Conservation (phyloP, 2,888 invertebrate genomes). For the Ctena decussata region DNA sequence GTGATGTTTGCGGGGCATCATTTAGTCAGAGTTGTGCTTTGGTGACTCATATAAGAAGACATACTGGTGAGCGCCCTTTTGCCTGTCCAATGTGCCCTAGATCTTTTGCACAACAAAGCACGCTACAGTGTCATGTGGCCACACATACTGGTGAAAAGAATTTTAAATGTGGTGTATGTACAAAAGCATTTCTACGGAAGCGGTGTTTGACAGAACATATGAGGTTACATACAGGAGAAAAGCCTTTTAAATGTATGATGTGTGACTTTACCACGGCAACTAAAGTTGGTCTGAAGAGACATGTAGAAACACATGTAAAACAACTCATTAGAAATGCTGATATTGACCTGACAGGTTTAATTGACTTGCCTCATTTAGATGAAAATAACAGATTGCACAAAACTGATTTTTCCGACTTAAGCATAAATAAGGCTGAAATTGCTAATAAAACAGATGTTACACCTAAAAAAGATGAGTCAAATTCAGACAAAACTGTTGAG, state of each 20-base stretch:
- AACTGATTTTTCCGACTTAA: not conserved
- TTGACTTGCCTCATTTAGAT: not conserved
- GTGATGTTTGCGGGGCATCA: slow-evolving; percentile 1
- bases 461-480: not conserved
- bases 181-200: slow-evolving; percentile 39
- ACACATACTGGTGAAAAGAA: slow-evolving; percentile 58
- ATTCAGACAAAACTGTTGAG: not conserved
- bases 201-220: slow-evolving; percentile 48
- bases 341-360: not conserved
- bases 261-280: slow-evolving; percentile 1
- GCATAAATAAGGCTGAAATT: not conserved
- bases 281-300: not conserved
- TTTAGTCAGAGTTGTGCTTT: slow-evolving; percentile 2
- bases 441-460: not conserved
- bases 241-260: slow-evolving; percentile 44
- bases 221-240: slow-evolving; percentile 55
- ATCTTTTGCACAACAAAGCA: slow-evolving; percentile 46
- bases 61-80: slow-evolving; percentile 24
- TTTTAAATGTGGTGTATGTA: slow-evolving; percentile 54
- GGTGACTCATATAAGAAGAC: not conserved
- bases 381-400: not conserved
- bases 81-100: slow-evolving; percentile 8
- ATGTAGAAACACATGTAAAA: not conserved
- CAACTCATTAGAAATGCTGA: not conserved
- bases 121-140: slow-evolving; percentile 44